These are phyloP conservation scores for Heliocidaris erythrogramma DNA, from an alignment of 35 echinoderm and acorn worm species.

Conservation along the genomic window DNA sequence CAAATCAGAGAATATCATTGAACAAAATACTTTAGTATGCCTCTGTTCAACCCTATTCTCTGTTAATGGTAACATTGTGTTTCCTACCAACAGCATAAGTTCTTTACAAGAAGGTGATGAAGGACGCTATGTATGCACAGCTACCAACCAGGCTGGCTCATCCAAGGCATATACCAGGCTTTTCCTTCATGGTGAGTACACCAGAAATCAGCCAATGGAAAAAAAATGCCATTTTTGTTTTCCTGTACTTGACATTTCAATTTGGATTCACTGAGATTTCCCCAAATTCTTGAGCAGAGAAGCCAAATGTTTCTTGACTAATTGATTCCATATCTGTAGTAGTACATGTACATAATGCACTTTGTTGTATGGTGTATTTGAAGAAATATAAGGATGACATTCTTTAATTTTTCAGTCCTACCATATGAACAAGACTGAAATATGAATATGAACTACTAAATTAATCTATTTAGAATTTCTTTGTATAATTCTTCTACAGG, in stretches of 20 bases:
- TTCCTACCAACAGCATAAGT: constrained; percentile 70
- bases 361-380: no score
- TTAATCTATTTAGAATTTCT: neutral
- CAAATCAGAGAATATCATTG: no score
- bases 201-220: no score
- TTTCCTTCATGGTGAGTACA: constrained; percentile 66
- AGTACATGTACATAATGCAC: no score
- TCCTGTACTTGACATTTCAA: no score
- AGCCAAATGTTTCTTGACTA: no score
- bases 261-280: no score
- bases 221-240: no score
- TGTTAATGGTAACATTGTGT: neutral
- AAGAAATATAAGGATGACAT: neutral
- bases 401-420: neutral
- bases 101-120: constrained; percentile 69
- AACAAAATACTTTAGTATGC: neutral
- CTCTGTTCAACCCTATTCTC: neutral
- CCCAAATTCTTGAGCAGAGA: no score
- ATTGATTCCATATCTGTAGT: no score
- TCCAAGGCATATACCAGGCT: constrained; percentile 67
- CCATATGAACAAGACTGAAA: neutral
- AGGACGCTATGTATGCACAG: constrained; percentile 82
- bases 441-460: neutral
- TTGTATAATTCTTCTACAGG: no score
- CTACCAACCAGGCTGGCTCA: constrained; percentile 73